Base-by-base conservation (phyloP, 2,797 vertebrate genomes). In the Ptychadena robeensis region DNA sequence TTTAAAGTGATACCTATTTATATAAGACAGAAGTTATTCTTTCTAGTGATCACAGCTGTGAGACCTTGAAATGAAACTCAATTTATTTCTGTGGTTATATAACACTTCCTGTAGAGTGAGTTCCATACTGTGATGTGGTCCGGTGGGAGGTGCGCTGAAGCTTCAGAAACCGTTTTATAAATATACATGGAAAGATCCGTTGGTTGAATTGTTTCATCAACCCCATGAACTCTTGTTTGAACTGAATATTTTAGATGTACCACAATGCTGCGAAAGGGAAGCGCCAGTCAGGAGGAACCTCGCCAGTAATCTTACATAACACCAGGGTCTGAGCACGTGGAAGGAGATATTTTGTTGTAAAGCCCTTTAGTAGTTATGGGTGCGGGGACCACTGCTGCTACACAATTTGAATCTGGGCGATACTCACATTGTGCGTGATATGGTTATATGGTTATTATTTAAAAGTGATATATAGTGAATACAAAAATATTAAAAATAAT, bases 81-180 rank as follows among this genome's bases (percentile, higher is more conserved):
- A 37, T 37, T 68, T 37, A 68, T 34, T 73, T 34, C 71, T 74
- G 57, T 37, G 57, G 72, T 38, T 61, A 37, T 22, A 18, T 22
- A 48, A 48, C 44, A 48, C 4, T n/a, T 68, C 11, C 32, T 59
- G 35, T 73, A 48, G 34, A 25, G 8, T 61, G 10, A 35, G 31
- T 10, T 27, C n/a, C 25, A 35, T n/a, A 37, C 72, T 74, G 5
- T 73, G 57, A 63, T 74, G 72, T 74, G 72, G 72, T 74, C n/a
- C 12, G 10, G 10, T 12, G 25, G 53, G 72, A 25, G 53, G 59
- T 10, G 8, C 59, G 28, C 59, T 28, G n/a, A 61, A 11, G 27
- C 59, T 37, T n/a, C 72, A 74, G 72, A 57, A 61, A 34, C 9
- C 2, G 22, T 37, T 37, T 74, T 35, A 63, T 61, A 61, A 61